phyloP scores from a whole-genome alignment of 2,797 vertebrate genomes.

The Anolis apletophallus region DNA sequence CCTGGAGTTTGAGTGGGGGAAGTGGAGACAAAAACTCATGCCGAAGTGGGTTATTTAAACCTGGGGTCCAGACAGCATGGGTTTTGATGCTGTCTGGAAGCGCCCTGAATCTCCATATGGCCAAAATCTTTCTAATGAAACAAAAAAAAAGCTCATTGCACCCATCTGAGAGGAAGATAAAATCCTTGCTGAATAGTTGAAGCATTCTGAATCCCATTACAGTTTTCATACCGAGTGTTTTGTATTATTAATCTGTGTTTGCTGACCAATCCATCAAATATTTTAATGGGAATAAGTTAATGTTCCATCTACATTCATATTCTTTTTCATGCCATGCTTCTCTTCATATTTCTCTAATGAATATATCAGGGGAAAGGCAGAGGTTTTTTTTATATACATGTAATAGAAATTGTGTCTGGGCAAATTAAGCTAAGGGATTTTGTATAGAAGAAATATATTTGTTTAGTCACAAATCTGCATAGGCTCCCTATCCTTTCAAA shows the following conservation, averaged over 20 bases:
- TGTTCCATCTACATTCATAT: constrained; percentile 28
- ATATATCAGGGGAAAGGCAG: background rate
- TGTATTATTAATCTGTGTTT: constrained; percentile 44
- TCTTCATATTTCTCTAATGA: constrained; percentile 29
- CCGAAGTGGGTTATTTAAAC: no score
- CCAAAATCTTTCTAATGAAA: no score
- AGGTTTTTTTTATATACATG: background rate
- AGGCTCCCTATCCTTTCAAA: background rate
- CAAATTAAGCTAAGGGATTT: constrained; percentile 19
- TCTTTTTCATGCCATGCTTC: background rate
- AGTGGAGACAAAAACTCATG: no score
- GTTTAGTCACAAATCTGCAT: background rate
- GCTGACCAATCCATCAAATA: constrained; percentile 1
- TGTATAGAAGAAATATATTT: constrained; percentile 23
- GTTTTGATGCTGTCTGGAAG: no score
- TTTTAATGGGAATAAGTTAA: constrained; percentile 32
- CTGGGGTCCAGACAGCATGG: no score
- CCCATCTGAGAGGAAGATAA: no score
- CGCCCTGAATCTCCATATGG: no score
- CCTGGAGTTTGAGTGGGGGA: no score
- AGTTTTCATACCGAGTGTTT: background rate
- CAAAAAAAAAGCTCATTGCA: no score
- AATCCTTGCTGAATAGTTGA: no score
- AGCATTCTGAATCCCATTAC: no score
- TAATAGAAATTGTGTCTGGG: background rate